phyloP scores from a whole-genome alignment of 2,113 vertebrate genomes.

The Erythrocercus mccallii region DNA sequence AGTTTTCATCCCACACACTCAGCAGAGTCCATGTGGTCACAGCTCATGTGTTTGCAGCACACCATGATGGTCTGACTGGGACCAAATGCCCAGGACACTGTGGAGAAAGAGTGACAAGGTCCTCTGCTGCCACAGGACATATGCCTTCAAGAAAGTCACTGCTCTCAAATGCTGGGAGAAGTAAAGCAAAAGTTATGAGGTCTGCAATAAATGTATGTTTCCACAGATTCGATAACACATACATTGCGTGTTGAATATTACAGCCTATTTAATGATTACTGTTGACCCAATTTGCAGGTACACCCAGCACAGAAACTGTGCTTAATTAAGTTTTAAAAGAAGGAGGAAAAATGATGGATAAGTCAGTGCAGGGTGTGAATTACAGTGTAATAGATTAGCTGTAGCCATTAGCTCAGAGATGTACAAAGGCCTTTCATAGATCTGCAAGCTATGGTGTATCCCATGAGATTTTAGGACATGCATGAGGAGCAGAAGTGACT shows the following conservation, averaged over 20 bases:
- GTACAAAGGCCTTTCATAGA: not conserved
- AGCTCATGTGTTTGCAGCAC: not conserved
- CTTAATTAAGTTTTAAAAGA: not conserved
- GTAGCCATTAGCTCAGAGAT: not conserved
- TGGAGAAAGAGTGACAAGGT: not conserved
- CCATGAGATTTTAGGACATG: not conserved
- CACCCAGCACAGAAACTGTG: not conserved
- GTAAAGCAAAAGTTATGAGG: not conserved
- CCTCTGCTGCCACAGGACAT: not conserved
- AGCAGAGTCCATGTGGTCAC: fast-evolving
- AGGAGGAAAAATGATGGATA: not conserved
- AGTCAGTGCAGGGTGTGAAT: not conserved
- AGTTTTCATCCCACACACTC: not conserved
- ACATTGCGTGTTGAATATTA: not conserved
- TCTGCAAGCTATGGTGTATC: not conserved
- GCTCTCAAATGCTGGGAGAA: not conserved
- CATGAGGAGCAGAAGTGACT: not conserved
- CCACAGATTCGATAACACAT: not conserved
- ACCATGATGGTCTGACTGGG: fast-evolving
- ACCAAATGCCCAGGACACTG: not conserved
- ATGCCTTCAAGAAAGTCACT: not conserved
- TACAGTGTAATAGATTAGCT: not conserved
- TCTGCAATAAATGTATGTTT: not conserved
- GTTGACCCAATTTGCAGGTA: not conserved
- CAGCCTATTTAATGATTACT: not conserved